These are phyloP conservation scores for Pandion haliaetus DNA, from an alignment of 2,113 vertebrate genomes.

Conservation along the genomic window DNA sequence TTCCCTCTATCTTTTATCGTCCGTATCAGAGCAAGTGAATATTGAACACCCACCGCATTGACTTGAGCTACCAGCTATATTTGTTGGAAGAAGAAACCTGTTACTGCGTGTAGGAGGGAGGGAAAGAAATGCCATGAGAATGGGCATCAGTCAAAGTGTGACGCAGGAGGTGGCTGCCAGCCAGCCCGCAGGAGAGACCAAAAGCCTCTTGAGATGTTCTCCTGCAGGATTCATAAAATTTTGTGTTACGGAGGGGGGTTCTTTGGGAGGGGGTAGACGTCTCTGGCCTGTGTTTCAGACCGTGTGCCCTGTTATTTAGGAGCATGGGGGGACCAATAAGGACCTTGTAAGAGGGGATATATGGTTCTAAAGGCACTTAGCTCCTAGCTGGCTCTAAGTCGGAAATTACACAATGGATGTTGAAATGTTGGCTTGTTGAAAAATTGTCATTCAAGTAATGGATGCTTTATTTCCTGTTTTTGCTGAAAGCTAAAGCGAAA, in stretches of 20 bases:
- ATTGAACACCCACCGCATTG: not conserved
- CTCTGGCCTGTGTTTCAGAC: not conserved
- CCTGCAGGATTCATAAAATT: not conserved
- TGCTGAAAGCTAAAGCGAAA: slow-evolving; percentile 75
- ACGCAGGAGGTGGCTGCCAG: not conserved
- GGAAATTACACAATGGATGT: slow-evolving; percentile 84
- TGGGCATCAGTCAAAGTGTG: not conserved
- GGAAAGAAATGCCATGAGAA: not conserved
- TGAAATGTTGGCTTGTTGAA: slow-evolving; percentile 80
- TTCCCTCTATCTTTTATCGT: not conserved
- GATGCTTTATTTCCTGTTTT: slow-evolving; percentile 84
- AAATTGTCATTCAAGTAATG: slow-evolving; percentile 82
- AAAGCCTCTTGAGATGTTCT: not conserved
- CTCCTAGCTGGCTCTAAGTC: slow-evolving; percentile 66
- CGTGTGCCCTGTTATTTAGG: not conserved
- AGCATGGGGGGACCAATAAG: not conserved
- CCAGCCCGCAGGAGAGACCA: not conserved
- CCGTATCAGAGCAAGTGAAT: not conserved
- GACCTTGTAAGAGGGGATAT: not conserved
- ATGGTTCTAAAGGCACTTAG: slow-evolving; percentile 63
- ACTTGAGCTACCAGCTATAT: not conserved
- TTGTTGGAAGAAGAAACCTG: not conserved
- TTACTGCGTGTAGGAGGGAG: not conserved
- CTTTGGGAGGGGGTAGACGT: not conserved
- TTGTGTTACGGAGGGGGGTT: not conserved